Evolutionary conservation across 2,797 vertebrate genomes (phyloP), one percentile per base, ranked within the genome.

Genomic region (Dallia pectoralis): DNA sequence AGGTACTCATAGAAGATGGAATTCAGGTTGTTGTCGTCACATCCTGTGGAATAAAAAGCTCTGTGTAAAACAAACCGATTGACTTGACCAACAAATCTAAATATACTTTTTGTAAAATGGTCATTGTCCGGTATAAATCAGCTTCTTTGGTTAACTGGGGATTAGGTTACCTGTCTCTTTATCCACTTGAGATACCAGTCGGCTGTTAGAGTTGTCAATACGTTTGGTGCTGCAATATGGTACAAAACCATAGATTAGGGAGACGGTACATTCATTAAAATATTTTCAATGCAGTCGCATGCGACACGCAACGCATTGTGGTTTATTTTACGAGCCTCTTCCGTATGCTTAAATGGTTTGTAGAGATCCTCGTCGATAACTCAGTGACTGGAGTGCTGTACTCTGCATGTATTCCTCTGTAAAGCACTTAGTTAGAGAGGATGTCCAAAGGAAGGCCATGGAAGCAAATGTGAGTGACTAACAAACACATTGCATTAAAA

Each of bases 1-100:
- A 99, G 92, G 87, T 99, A 97, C 85, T 99, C 97, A 63, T 99
- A 99, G 90, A 99, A 99, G 90, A 99, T 99, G 48, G 97, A 99
- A 93, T 99, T 99, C 84, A 99, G 87, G 78, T 99, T 99, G 90
- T 99, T 99, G 89, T 99, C 97, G 75, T 99, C 97, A 47, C 97
- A 97, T 78, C 97, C 97, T 97, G 73, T 69, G 36, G 16, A 62
- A 5, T 16, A 16, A 12, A 16, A 63, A 63, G 29, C 15, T 4
- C 16, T 4, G 18, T 16, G 14, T 63, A 29, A 29, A 63, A 63
- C 29, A 63, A 27, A 30, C 25, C 30, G 61, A 63, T 16, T 12
- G 14, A n/a, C 51, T 12, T 49, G 48, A 18, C 12, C 18, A 49
- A 1, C 19, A 22, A 56, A 56, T 9, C 51, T n/a, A 56, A 19